Evolutionary conservation across 2,113 vertebrate genomes (phyloP).

Genomic region (Cottus gobio): DNA sequence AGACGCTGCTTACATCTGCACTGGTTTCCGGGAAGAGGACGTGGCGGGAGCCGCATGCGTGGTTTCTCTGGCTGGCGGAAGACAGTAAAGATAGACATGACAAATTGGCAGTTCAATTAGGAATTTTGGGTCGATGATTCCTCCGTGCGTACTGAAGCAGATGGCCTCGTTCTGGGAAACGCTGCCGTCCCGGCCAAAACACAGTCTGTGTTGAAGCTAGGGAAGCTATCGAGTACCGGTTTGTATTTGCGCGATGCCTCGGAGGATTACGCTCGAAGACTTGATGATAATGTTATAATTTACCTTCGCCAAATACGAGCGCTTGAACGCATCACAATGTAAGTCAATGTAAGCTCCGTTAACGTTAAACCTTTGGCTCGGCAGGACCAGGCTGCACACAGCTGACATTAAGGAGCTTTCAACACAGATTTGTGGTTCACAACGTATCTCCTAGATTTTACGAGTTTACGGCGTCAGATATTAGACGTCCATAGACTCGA

Average conservation of each 20-base stretch:
- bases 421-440: too few species aligned
- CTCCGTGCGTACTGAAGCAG: constrained; percentile 8
- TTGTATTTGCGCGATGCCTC: neutral
- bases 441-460: too few species aligned
- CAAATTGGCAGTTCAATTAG: constrained; percentile 85
- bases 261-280: neutral
- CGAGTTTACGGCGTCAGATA: too few species aligned
- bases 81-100: constrained; percentile 84
- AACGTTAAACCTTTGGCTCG: neutral
- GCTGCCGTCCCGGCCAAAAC: constrained; percentile 56
- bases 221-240: neutral
- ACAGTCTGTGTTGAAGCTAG: constrained; percentile 68
- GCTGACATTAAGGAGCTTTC: too few species aligned
- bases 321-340: too few species aligned
- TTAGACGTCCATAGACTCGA: too few species aligned
- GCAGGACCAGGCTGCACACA: neutral
- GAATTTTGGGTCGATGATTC: constrained; percentile 61
- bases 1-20: constrained; percentile 75
- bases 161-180: constrained; percentile 61
- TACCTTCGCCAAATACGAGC: neutral
- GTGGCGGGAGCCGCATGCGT: constrained; percentile 60
- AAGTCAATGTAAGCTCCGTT: too few species aligned
- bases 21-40: constrained; percentile 62
- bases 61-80: constrained; percentile 61
- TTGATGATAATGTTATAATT: neutral